These are phyloP conservation scores for Pagrus major DNA, from an alignment of 2,113 vertebrate species.

Conservation along the genomic window DNA sequence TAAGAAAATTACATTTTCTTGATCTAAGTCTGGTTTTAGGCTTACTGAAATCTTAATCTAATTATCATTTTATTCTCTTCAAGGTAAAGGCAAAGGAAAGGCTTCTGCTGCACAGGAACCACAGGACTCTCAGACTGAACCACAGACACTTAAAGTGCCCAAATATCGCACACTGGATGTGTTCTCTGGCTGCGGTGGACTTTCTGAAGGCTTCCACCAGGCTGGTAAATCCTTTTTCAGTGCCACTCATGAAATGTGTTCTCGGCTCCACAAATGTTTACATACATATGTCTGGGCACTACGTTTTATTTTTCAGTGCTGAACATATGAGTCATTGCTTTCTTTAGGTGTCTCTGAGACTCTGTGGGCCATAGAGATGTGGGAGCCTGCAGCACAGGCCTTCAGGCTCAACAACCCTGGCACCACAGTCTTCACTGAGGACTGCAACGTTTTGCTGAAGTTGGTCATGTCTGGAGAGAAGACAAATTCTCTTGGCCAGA, in stretches of 20 bases:
- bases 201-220: conserved; percentile 98
- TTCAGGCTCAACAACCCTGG: conserved; percentile 95
- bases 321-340: neutral
- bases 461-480: conserved; percentile 95
- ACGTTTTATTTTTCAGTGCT: neutral
- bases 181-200: conserved; percentile 95
- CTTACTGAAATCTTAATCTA: neutral
- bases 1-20: accelerated
- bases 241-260: neutral
- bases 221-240: conserved; percentile 84
- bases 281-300: accelerated
- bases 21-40: neutral
- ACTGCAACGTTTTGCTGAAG: conserved; percentile 95
- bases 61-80: accelerated
- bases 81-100: conserved; percentile 92
- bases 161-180: conserved; percentile 94
- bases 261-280: neutral
- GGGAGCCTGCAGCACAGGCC: conserved; percentile 96
- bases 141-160: conserved; percentile 65
- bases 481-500: conserved; percentile 91
- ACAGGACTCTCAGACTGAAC: conserved; percentile 76
- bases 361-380: conserved; percentile 97
- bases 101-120: conserved; percentile 75
- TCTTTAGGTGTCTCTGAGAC: conserved; percentile 86
- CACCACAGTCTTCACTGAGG: conserved; percentile 96